A percentile compares a stretch with the other conserved stretches of the same genome.
These are phyloP conservation scores for Hybognathus amarus DNA, from an alignment of 2,797 vertebrate genomes.

Conservation along the genomic window DNA sequence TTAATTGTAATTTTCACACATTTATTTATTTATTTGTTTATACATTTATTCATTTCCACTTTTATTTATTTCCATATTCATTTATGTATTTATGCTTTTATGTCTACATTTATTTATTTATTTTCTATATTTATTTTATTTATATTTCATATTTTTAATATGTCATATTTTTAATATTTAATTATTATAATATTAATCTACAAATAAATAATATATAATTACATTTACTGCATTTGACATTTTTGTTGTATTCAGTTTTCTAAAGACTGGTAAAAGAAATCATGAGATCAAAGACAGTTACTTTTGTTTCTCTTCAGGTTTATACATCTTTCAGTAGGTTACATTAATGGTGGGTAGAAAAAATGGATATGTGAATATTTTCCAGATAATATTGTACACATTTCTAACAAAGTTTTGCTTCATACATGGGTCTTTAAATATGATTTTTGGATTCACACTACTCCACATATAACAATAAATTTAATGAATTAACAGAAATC, in stretches of 20 bases:
- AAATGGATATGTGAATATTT: background rate
- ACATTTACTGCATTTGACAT: background rate
- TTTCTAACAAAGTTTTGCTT: background rate
- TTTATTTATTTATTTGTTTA: no score
- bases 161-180: no score
- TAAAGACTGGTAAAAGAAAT: background rate
- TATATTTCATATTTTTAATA: no score
- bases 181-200: no score
- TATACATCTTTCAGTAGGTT: background rate
- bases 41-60: no score
- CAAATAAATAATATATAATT: background rate
- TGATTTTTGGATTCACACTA: background rate
- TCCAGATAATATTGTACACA: background rate
- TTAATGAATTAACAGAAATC: background rate
- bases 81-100: no score
- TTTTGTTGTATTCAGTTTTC: background rate
- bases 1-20: no score
- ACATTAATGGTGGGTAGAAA: background rate
- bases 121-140: no score
- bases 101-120: no score
- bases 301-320: background rate
- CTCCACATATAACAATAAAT: background rate
- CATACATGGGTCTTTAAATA: background rate
- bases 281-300: no score
- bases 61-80: no score